A percentile compares a stretch with the other conserved stretches of the same genome.
These are phyloP conservation scores for Protonibea diacanthus DNA, from an alignment of 2,797 vertebrate species.

Conservation along the genomic window DNA sequence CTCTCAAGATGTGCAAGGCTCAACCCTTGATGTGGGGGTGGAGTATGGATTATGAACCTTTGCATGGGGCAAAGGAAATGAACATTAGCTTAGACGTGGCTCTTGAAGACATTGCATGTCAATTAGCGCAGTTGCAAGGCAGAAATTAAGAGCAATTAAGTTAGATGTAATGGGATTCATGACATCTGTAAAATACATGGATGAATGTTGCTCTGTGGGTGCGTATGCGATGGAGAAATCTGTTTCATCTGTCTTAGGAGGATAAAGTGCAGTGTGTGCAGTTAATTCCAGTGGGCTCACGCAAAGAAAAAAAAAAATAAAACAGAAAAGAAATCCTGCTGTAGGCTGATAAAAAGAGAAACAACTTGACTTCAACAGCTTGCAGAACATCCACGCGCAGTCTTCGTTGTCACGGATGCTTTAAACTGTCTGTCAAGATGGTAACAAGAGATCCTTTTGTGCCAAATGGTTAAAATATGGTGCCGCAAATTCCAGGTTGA, in stretches of 20 bases:
- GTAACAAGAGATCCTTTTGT: slow-evolving; percentile 39
- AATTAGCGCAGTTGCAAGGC: slow-evolving; percentile 18
- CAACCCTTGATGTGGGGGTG: background rate
- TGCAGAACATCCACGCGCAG: slow-evolving; percentile 3
- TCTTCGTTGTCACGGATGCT: slow-evolving; percentile 28
- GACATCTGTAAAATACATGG: slow-evolving; percentile 27
- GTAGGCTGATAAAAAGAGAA: slow-evolving; percentile 6
- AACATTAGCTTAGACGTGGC: background rate
- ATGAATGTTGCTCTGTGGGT: slow-evolving; percentile 16
- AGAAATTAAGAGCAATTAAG: slow-evolving; percentile 30
- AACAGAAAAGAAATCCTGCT: background rate
- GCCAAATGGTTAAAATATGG: slow-evolving; percentile 25
- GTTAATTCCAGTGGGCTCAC: slow-evolving; percentile 14
- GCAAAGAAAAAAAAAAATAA: background rate
- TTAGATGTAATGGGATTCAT: slow-evolving; percentile 35
- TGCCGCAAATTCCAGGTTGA: slow-evolving; percentile 18
- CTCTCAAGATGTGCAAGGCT: slow-evolving; percentile 34
- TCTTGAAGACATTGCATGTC: slow-evolving; percentile 16
- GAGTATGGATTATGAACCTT: slow-evolving; percentile 1
- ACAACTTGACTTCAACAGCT: slow-evolving; percentile 16
- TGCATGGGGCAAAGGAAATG: slow-evolving; percentile 10
- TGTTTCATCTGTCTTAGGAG: slow-evolving; percentile 16
- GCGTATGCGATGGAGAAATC: slow-evolving; percentile 1
- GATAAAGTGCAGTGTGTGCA: slow-evolving; percentile 23
- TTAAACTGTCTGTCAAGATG: slow-evolving; percentile 34